These are phyloP conservation scores for Raja brachyura DNA, from an alignment of 2,113 vertebrate species.

Conservation along the genomic window DNA sequence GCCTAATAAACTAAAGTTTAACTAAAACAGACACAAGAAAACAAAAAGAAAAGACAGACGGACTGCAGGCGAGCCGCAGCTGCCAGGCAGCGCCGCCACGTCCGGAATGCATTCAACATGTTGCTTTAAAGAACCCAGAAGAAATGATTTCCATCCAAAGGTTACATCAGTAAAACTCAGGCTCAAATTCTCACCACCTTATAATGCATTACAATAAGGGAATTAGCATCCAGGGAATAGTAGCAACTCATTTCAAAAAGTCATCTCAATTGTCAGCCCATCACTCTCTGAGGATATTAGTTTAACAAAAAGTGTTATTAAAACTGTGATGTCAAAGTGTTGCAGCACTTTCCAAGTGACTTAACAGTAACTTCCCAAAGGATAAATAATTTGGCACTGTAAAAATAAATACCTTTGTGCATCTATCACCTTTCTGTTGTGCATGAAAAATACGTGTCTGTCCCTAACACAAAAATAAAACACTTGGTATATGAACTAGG, in stretches of 20 bases:
- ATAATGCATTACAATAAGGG: not conserved
- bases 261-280: not conserved
- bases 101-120: not conserved
- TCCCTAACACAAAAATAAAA: not conserved
- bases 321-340: slow-evolving; percentile 42
- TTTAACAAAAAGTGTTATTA: slow-evolving; percentile 46
- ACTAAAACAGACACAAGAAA: no score
- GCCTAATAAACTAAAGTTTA: no score
- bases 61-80: no score
- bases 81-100: no score
- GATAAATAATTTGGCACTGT: slow-evolving; percentile 34
- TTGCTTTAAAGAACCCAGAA: not conserved
- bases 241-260: not conserved
- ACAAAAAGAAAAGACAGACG: no score
- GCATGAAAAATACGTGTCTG: not conserved
- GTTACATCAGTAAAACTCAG: not conserved
- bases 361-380: slow-evolving; percentile 12
- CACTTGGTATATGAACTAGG: not conserved
- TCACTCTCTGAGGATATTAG: slow-evolving; percentile 37
- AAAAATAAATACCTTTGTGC: not conserved
- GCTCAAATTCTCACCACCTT: not conserved
- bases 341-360: slow-evolving; percentile 41
- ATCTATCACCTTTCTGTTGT: not conserved
- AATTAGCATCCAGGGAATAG: not conserved
- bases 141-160: not conserved